Conservation (phyloP, 2,888 invertebrate genomes). For the Cantharis lateralis region DNA sequence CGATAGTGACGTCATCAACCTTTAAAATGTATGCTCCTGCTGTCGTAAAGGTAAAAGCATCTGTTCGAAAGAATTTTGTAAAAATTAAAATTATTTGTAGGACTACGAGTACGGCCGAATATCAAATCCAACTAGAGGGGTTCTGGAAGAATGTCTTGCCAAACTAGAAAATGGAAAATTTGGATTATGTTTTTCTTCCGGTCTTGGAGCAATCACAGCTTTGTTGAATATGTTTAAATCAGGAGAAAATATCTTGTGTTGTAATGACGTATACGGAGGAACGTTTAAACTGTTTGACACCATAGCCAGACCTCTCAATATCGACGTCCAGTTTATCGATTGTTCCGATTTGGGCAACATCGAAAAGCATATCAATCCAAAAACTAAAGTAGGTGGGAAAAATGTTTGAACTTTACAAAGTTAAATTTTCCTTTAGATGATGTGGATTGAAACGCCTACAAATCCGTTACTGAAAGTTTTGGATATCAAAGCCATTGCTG, state of each 20-base stretch:
- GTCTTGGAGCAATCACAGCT: slow-evolving; percentile 79
- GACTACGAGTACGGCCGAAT: slow-evolving; percentile 87
- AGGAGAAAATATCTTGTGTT: slow-evolving; percentile 87
- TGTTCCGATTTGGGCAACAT: slow-evolving; percentile 68
- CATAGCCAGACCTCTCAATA: slow-evolving; percentile 61
- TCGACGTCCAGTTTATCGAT: slow-evolving; percentile 74
- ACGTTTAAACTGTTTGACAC: slow-evolving; percentile 70
- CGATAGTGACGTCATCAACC: slow-evolving; percentile 88
- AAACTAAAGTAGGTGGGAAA: slow-evolving; percentile 73
- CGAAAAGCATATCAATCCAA: slow-evolving; percentile 67
- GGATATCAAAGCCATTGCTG: slow-evolving; percentile 73
- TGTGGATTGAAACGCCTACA: slow-evolving; percentile 92
- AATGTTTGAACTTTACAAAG: neutral
- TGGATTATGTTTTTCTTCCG: slow-evolving; percentile 80
- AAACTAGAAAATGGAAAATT: slow-evolving; percentile 83
- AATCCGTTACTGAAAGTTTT: slow-evolving; percentile 84
- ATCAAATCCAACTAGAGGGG: slow-evolving; percentile 87
- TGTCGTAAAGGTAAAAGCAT: neutral
- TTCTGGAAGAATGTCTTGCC: slow-evolving; percentile 83
- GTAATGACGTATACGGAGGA: slow-evolving; percentile 92
- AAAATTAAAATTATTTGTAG: slow-evolving; percentile 53
- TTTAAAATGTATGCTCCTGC: slow-evolving; percentile 89
- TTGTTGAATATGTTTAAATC: slow-evolving; percentile 72
- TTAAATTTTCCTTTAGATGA: slow-evolving; percentile 59
- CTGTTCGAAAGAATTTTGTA: neutral